phyloP scores from a whole-genome alignment of 2,113 vertebrate genomes.

The Eublepharis macularius region DNA sequence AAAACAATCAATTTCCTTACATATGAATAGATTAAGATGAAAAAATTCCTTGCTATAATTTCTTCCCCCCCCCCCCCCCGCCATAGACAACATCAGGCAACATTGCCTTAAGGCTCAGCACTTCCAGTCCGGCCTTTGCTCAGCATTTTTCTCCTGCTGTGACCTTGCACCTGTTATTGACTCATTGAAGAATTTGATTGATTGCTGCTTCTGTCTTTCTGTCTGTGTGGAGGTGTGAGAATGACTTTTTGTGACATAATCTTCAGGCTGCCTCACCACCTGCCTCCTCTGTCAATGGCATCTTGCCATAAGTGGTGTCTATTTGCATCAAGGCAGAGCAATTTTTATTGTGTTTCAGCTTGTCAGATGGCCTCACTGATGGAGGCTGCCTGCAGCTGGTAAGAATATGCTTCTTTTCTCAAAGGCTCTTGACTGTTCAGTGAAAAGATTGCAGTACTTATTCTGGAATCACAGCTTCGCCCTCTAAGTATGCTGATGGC shows the following conservation, averaged over 20 bases:
- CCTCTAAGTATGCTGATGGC: neutral
- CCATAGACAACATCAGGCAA: neutral
- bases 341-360: slow-evolving; percentile 40
- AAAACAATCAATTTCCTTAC: neutral
- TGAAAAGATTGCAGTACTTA: neutral
- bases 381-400: slow-evolving; percentile 24
- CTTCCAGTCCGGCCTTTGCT: neutral
- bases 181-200: slow-evolving; percentile 19
- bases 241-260: slow-evolving; percentile 10
- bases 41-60: neutral
- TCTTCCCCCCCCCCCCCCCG: neutral
- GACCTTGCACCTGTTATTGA: neutral
- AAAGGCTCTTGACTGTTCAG: slow-evolving; percentile 36
- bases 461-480: slow-evolving; percentile 19
- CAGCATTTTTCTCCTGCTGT: slow-evolving; percentile 9
- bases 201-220: neutral
- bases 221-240: slow-evolving; percentile 1
- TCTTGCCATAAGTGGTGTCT: neutral
- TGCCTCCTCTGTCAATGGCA: neutral
- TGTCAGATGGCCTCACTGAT: slow-evolving; percentile 19
- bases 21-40: neutral
- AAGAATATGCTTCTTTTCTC: slow-evolving; percentile 5
- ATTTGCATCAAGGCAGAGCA: slow-evolving; percentile 18
- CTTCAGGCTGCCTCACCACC: neutral
- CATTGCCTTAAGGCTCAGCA: slow-evolving; percentile 4